These are phyloP conservation scores for Agriopis marginaria DNA, from an alignment of 2,888 invertebrate genomes.

Conservation along the genomic window DNA sequence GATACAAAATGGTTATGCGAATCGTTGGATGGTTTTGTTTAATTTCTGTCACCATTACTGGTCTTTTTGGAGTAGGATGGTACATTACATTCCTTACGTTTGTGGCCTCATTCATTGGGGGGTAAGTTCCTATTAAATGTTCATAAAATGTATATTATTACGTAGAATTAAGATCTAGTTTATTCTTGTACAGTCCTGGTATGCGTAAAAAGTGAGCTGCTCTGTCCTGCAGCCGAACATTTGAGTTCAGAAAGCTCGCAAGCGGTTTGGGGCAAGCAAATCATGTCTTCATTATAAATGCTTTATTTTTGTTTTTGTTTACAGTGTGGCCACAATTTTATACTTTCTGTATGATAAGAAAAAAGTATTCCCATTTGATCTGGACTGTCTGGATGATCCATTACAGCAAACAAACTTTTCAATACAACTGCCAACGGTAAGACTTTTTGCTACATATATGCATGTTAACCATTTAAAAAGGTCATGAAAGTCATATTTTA, in stretches of 20 bases:
- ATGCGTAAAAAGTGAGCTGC: not conserved
- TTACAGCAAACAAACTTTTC: conserved; percentile 77
- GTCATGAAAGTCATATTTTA: too few relatives aligned
- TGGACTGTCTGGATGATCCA: conserved; percentile 80
- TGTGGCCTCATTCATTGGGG: conserved; percentile 73
- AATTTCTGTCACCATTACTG: conserved; percentile 72
- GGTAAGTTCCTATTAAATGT: conserved; percentile 61
- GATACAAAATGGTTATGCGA: conserved; percentile 62
- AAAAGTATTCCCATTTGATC: conserved; percentile 72
- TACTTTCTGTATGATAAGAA: conserved; percentile 75
- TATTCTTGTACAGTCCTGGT: not conserved
- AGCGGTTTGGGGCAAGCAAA: not conserved
- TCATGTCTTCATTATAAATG: too few relatives aligned
- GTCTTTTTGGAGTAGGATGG: conserved; percentile 75
- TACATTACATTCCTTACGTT: conserved; percentile 74
- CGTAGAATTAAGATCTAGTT: not conserved
- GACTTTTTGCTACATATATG: not conserved
- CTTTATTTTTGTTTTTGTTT: not conserved
- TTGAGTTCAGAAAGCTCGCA: not conserved
- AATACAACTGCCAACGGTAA: conserved; percentile 74
- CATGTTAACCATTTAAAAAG: too few relatives aligned
- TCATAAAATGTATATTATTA: not conserved
- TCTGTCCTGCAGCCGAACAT: not conserved
- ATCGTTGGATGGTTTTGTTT: conserved; percentile 75
- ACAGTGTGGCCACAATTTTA: conserved; percentile 72